Base-by-base conservation (phyloP, 2,888 invertebrate species). In the Acronicta psi region DNA sequence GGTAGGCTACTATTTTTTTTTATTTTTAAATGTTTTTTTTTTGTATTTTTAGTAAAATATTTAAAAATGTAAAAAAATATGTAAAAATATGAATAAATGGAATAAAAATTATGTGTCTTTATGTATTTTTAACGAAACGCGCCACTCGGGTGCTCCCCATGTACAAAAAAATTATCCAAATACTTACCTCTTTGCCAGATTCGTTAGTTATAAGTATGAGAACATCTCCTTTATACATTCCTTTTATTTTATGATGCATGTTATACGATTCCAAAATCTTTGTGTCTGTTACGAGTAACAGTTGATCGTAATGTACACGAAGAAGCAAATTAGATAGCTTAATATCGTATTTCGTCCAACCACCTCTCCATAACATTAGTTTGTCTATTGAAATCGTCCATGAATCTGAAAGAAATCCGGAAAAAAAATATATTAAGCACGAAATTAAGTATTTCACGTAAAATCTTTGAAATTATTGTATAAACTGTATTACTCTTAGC, bases 201-300 rank as follows among this genome's bases (percentile, higher is more conserved):
- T 63, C 64, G 42, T 68, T 80, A 17, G 86, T 57, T 10, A 92
- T 81, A 40, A 93, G 59, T 59, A 93, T 87, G 7, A 93, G 59
- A 57, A 91, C 69, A 50, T 92, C 88, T 1, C 83, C 82, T 78
- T 90, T 93, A 60, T 80, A 87, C 71, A 91, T 79, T 3, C 91
- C 92, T 81, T 90, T 93, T 1, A 92, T 77, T 83, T 88, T 91
- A 18, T 73, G 66, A 53, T 79, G 83, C 65, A 89, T 77, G 60
- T 87, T 92, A 10, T 91, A 61, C 1, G 89, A 76, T 76, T 93
- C 93, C 16, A 93, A 59, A 38, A 93, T 68, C 75, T 86, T 90
- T 40, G 75, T 63, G 1, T 82, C 81, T 0, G 79, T 64, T n/a
- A 74, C 77, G 59, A 93, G 81, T 17, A 92, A 20, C 17, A 93